These are phyloP conservation scores for Thrips palmi DNA, from an alignment of 1,140 invertebrate genomes.

Conservation along the genomic window DNA sequence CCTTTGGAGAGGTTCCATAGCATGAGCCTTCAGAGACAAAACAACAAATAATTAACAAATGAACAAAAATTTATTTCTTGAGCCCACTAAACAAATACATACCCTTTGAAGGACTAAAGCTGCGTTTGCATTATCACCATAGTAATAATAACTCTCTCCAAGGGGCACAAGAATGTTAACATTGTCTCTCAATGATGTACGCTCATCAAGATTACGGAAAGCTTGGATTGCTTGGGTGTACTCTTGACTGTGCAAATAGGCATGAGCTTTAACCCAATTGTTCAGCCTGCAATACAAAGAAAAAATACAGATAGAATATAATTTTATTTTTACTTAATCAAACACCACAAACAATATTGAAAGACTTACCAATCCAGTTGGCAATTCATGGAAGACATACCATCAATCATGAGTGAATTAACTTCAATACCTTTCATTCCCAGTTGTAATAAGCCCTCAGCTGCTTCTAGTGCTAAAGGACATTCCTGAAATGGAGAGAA, in stretches of 20 bases:
- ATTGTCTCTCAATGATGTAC: constrained; percentile 39
- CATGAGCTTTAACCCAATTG: constrained; percentile 48
- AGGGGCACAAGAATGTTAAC: constrained; percentile 39
- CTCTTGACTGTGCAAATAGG: constrained; percentile 38
- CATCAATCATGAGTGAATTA: constrained; percentile 40
- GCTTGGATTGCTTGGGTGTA: constrained; percentile 38
- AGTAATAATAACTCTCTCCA: constrained; percentile 44
- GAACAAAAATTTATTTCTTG: constrained; percentile 1
- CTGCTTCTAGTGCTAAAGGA: constrained; percentile 51
- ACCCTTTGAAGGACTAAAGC: constrained; percentile 27
- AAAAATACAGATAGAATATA: constrained; percentile 1
- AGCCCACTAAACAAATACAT: constrained; percentile 19
- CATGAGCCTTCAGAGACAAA: constrained; percentile 15
- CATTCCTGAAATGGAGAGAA: constrained; percentile 32
- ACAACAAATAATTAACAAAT: neutral
- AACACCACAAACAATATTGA: neutral
- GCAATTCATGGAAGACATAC: constrained; percentile 20
- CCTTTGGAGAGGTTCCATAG: constrained; percentile 18
- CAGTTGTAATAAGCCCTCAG: constrained; percentile 41
- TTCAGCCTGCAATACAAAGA: constrained; percentile 29
- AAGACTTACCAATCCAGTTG: constrained; percentile 30
- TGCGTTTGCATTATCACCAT: constrained; percentile 31
- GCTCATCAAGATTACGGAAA: constrained; percentile 39
- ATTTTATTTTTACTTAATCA: neutral
- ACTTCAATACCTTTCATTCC: constrained; percentile 53